Conservation (phyloP, 2,797 vertebrate species). For the Pseudochromis fuscus region DNA sequence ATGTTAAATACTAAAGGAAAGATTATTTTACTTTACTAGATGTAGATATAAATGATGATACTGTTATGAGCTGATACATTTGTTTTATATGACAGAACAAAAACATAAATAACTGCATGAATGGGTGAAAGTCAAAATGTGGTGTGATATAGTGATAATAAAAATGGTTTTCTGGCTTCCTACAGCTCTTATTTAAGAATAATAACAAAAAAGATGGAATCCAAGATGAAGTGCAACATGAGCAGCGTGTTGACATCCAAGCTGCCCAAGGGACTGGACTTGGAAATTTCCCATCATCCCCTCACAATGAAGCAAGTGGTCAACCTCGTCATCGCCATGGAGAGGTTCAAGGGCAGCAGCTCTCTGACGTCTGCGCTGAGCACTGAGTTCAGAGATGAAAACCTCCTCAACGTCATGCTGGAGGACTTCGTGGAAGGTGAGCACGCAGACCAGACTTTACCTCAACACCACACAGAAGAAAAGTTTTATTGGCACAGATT, state of each 20-base stretch:
- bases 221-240: conserved; percentile 26
- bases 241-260: conserved; percentile 26
- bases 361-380: conserved; percentile 5
- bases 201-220: conserved; percentile 59
- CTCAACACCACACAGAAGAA: too few relatives aligned
- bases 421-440: conserved; percentile 76
- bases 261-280: conserved; percentile 60
- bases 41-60: too few relatives aligned
- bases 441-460: background rate
- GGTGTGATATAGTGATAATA: background rate
- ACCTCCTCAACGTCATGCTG: conserved; percentile 70
- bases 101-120: too few relatives aligned
- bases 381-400: conserved; percentile 66
- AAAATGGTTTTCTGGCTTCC: background rate
- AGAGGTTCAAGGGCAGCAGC: conserved; percentile 53
- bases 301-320: conserved; percentile 60
- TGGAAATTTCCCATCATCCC: conserved; percentile 68
- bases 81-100: too few relatives aligned
- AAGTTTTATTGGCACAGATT: too few relatives aligned
- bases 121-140: background rate
- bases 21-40: background rate
- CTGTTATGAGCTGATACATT: too few relatives aligned
- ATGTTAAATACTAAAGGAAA: background rate
- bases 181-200: conserved; percentile 39
- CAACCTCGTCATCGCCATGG: conserved; percentile 75